Evolutionary conservation across 2,888 invertebrate genomes (phyloP).

Genomic region (Torymus texanus): DNA sequence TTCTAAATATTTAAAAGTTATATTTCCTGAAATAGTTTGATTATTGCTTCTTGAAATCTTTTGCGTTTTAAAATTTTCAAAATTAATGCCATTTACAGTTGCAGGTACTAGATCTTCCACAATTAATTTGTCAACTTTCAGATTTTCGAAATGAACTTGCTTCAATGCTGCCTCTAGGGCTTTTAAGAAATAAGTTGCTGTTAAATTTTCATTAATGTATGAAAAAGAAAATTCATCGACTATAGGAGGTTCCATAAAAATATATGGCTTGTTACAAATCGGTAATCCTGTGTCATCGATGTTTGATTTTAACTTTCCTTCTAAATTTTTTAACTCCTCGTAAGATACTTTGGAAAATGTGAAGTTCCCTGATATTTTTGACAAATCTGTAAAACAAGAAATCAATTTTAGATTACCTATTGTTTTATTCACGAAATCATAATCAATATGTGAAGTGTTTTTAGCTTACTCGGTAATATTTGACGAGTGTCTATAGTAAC

Average conservation of each 20-base stretch:
- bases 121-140: constrained; percentile 73
- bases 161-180: constrained; percentile 72
- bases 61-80: constrained; percentile 52
- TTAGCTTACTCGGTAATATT: constrained; percentile 68
- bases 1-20: constrained; percentile 59
- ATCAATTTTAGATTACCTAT: background rate
- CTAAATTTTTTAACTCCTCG: constrained; percentile 57
- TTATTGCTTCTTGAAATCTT: constrained; percentile 50
- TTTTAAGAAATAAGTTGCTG: constrained; percentile 55
- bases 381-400: constrained; percentile 62
- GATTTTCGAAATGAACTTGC: constrained; percentile 74
- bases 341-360: constrained; percentile 60
- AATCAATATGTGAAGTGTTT: background rate
- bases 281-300: constrained; percentile 19
- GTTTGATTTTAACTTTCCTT: constrained; percentile 53
- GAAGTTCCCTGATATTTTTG: constrained; percentile 61
- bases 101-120: constrained; percentile 66
- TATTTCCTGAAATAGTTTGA: constrained; percentile 60
- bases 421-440: background rate
- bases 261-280: constrained; percentile 59
- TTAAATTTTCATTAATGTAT: constrained; percentile 59
- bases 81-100: constrained; percentile 59
- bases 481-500: constrained; percentile 77
- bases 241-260: constrained; percentile 60
- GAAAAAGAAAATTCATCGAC: constrained; percentile 61